Conservation (phyloP, 2,888 invertebrate genomes). For the Balanococcus diminutus region DNA sequence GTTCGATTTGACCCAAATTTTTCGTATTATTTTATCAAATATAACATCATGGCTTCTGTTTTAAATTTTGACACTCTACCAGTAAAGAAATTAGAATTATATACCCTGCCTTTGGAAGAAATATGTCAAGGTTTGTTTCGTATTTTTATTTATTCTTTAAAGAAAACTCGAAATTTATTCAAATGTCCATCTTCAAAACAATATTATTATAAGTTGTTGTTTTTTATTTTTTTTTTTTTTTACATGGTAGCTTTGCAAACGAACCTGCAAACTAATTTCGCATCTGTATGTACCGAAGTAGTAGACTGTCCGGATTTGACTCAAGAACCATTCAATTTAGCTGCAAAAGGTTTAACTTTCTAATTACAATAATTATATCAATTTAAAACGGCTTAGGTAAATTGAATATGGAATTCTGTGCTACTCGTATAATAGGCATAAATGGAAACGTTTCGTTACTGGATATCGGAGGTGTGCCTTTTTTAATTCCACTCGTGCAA, state of each 20-base stretch:
- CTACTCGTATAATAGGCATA: slow-evolving; percentile 65
- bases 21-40: not conserved
- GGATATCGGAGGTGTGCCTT: slow-evolving; percentile 86
- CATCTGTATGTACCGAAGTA: slow-evolving; percentile 73
- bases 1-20: not conserved
- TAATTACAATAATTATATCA: not conserved
- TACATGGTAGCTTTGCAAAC: slow-evolving; percentile 74
- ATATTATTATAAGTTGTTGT: too few relatives aligned
- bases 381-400: not conserved
- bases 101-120: slow-evolving; percentile 52
- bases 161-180: too few relatives aligned
- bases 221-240: slow-evolving; percentile 37
- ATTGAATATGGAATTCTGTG: too few relatives aligned
- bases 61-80: slow-evolving; percentile 47
- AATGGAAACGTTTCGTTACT: slow-evolving; percentile 72
- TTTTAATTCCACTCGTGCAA: slow-evolving; percentile 75
- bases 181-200: too few relatives aligned
- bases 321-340: slow-evolving; percentile 77
- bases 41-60: not conserved
- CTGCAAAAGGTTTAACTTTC: slow-evolving; percentile 71
- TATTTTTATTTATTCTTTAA: slow-evolving; percentile 23
- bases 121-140: slow-evolving; percentile 53
- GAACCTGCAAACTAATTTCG: slow-evolving; percentile 75
- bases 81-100: slow-evolving; percentile 39
- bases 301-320: slow-evolving; percentile 86